Conservation (phyloP, 2,113 vertebrate species). For the Hydrochoerus hydrochaeris region DNA sequence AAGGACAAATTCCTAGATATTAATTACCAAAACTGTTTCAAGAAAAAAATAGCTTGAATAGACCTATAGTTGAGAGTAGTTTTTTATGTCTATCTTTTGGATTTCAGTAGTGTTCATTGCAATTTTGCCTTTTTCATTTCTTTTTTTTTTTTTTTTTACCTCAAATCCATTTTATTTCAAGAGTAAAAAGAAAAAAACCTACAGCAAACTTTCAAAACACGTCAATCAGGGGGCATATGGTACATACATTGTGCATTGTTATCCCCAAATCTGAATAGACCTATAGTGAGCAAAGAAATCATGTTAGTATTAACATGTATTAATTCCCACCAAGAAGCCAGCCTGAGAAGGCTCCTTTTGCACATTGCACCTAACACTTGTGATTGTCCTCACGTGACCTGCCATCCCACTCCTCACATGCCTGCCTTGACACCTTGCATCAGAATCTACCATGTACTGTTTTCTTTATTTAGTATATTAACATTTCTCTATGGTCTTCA, state of each 20-base stretch:
- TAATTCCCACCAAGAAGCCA: neutral
- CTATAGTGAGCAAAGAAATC: too few species aligned
- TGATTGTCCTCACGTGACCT: fast-evolving
- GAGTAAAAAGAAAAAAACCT: too few species aligned
- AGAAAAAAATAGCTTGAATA: neutral
- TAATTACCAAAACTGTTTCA: neutral
- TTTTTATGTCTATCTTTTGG: too few species aligned
- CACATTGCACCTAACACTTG: fast-evolving
- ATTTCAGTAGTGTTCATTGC: too few species aligned
- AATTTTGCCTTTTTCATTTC: too few species aligned
- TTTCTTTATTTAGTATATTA: neutral
- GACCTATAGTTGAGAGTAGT: neutral
- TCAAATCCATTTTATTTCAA: too few species aligned
- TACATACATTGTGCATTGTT: too few species aligned
- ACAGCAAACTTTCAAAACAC: too few species aligned
- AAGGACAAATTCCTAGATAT: neutral
- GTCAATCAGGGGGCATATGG: too few species aligned
- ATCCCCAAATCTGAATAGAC: neutral
- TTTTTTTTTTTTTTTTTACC: too few species aligned
- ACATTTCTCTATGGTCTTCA: neutral
- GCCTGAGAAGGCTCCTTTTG: neutral
- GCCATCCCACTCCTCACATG: fast-evolving
- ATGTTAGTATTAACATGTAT: fast-evolving
- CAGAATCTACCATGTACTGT: neutral
- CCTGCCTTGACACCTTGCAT: neutral